A percentile compares a stretch with the other conserved stretches of the same genome.
These are phyloP conservation scores for Melinaea menophilus DNA, from an alignment of 2,888 invertebrate species.

Conservation along the genomic window DNA sequence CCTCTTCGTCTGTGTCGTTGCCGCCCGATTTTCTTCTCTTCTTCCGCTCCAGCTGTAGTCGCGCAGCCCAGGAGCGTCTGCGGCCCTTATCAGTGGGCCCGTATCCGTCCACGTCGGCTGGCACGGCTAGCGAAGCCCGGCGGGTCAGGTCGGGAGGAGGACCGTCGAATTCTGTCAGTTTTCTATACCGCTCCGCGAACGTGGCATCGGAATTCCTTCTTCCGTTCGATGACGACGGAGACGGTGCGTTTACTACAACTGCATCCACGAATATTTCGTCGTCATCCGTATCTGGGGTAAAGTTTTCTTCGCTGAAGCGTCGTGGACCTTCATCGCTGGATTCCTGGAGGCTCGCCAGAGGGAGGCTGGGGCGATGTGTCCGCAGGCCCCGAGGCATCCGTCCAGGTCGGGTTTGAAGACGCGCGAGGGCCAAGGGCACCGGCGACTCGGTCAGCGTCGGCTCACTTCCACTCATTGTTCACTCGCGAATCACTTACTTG, in stretches of 20 bases:
- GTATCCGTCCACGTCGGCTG: slow-evolving; percentile 54
- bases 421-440: slow-evolving; percentile 69
- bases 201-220: slow-evolving; percentile 70
- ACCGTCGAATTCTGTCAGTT: slow-evolving; percentile 66
- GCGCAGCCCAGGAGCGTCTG: slow-evolving; percentile 80
- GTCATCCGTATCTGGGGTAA: slow-evolving; percentile 60
- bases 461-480: slow-evolving; percentile 65
- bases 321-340: slow-evolving; percentile 65
- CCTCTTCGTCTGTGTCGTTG: slow-evolving; percentile 66
- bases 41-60: slow-evolving; percentile 73
- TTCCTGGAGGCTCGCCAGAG: slow-evolving; percentile 69
- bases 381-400: slow-evolving; percentile 57
- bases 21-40: slow-evolving; percentile 77
- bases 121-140: slow-evolving; percentile 67
- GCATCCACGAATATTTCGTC: slow-evolving; percentile 62
- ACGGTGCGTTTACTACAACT: slow-evolving; percentile 44
- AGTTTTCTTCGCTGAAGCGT: slow-evolving; percentile 64
- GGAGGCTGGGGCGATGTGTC: slow-evolving; percentile 64
- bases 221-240: slow-evolving; percentile 57
- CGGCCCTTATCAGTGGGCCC: slow-evolving; percentile 73
- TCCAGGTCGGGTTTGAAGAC: slow-evolving; percentile 58
- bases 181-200: slow-evolving; percentile 68
- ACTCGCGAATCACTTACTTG: slow-evolving; percentile 39
- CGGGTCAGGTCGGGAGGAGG: slow-evolving; percentile 66
- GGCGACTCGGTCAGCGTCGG: slow-evolving; percentile 71